Percentiles rank a stretch among this genome's conserved stretches.
These are phyloP conservation scores for Helicolenus hilgendorfi DNA, from an alignment of 2,797 vertebrate species.

Conservation along the genomic window DNA sequence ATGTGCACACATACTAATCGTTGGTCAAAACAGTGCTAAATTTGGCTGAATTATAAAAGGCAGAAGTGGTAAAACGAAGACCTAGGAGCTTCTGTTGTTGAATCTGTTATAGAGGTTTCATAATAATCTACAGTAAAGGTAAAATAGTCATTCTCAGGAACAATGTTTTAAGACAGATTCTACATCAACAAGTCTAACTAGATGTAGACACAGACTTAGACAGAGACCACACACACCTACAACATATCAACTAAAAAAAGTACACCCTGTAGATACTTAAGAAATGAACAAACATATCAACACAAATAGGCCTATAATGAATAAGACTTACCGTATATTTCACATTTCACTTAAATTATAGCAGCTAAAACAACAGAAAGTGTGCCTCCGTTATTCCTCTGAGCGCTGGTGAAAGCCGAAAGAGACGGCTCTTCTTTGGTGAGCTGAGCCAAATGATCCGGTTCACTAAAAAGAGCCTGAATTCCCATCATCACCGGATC, in stretches of 20 bases:
- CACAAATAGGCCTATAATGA: slow-evolving; percentile 20
- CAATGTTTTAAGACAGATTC: not conserved
- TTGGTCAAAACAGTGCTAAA: too few species aligned
- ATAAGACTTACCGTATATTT: slow-evolving; percentile 81
- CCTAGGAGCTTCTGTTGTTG: not conserved
- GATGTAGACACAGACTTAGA: not conserved
- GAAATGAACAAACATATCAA: not conserved
- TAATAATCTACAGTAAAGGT: not conserved
- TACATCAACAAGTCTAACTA: not conserved
- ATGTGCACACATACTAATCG: too few species aligned
- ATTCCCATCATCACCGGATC: too few species aligned
- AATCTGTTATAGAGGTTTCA: not conserved
- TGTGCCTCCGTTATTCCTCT: slow-evolving; percentile 47
- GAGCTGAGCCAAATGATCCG: too few species aligned
- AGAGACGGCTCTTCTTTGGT: too few species aligned
- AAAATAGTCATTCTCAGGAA: not conserved
- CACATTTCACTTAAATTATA: slow-evolving; percentile 75
- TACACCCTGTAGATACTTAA: not conserved
- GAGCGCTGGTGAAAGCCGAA: slow-evolving; percentile 78
- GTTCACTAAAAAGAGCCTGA: too few species aligned
- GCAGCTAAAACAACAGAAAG: slow-evolving; percentile 61
- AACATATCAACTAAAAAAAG: slow-evolving; percentile 16
- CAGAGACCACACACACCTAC: not conserved
- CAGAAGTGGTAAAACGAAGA: too few species aligned
- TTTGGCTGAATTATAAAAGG: too few species aligned